Evolutionary conservation across 2,888 invertebrate species (phyloP).

Genomic region (Spodoptera exigua): DNA sequence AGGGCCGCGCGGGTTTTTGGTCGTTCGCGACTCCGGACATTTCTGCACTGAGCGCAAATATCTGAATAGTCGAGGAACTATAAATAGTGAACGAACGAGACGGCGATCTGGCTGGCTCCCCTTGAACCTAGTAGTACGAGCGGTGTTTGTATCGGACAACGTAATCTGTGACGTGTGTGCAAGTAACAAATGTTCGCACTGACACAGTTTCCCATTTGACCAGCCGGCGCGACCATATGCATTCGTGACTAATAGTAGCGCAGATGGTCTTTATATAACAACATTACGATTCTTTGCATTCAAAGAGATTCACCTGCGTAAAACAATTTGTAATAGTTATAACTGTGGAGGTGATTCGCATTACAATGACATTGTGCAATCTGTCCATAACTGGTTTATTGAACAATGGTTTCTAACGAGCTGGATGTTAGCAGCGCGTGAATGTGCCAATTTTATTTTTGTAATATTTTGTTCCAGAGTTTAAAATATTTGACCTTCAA

Average conservation of each 20-base stretch:
- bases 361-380: constrained; percentile 35
- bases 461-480: constrained; percentile 30
- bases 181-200: constrained; percentile 82
- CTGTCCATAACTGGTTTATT: constrained; percentile 14
- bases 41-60: constrained; percentile 86
- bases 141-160: constrained; percentile 73
- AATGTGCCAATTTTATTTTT: constrained; percentile 36
- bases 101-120: constrained; percentile 85
- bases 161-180: constrained; percentile 82
- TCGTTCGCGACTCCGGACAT: constrained; percentile 86
- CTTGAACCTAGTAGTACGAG: constrained; percentile 86
- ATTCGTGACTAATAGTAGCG: constrained; percentile 74
- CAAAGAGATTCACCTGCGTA: constrained; percentile 61
- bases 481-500: constrained; percentile 44
- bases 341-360: constrained; percentile 36
- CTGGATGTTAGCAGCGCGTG: constrained; percentile 9
- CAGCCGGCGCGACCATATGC: constrained; percentile 82
- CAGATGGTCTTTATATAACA: constrained; percentile 76
- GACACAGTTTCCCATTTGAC: constrained; percentile 87
- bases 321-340: constrained; percentile 47
- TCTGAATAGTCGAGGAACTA: constrained; percentile 86
- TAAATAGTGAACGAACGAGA: constrained; percentile 87
- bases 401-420: constrained; percentile 14
- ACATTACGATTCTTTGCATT: constrained; percentile 60
- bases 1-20: constrained; percentile 73